phyloP scores from a whole-genome alignment of 2,888 invertebrate genomes.

The Ophonus ardosiacus region DNA sequence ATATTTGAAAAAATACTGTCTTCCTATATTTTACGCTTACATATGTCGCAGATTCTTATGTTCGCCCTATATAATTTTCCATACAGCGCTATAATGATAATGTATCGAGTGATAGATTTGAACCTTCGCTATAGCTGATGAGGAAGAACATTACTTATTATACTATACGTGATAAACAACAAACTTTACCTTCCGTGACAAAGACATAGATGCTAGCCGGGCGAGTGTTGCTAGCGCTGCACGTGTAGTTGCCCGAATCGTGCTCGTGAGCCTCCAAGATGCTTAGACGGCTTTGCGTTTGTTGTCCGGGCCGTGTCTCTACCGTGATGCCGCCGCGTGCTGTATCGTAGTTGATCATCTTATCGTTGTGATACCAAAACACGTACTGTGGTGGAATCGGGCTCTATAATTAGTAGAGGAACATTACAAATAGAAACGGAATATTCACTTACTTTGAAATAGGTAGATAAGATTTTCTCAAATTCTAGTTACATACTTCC shows the following conservation, averaged over 20 bases:
- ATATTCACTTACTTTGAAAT: no score
- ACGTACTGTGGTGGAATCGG: constrained; percentile 96
- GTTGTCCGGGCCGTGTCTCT: constrained; percentile 89
- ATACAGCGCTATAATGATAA: no score
- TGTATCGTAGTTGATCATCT: constrained; percentile 95
- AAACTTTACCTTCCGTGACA: constrained; percentile 89
- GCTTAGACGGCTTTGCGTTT: constrained; percentile 90
- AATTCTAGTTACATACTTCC: no score
- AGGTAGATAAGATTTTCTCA: no score
- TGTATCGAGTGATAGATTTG: no score
- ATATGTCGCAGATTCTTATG: no score
- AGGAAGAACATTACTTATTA: no score
- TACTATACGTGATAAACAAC: no score
- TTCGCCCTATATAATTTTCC: no score
- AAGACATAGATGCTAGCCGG: constrained; percentile 93
- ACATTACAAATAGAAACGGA: not conserved
- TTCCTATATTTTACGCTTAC: no score
- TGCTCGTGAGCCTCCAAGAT: constrained; percentile 89
- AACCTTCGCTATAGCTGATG: no score
- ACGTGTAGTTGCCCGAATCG: constrained; percentile 95
- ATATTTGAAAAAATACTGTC: no score
- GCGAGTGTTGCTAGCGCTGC: constrained; percentile 93
- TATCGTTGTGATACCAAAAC: constrained; percentile 96
- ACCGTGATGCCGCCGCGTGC: constrained; percentile 89
- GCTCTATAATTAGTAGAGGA: constrained; percentile 81